A percentile compares a stretch with the other conserved stretches of the same genome.
Evolutionary conservation across 2,888 invertebrate species (phyloP).

Genomic region (Athalia rosae): DNA sequence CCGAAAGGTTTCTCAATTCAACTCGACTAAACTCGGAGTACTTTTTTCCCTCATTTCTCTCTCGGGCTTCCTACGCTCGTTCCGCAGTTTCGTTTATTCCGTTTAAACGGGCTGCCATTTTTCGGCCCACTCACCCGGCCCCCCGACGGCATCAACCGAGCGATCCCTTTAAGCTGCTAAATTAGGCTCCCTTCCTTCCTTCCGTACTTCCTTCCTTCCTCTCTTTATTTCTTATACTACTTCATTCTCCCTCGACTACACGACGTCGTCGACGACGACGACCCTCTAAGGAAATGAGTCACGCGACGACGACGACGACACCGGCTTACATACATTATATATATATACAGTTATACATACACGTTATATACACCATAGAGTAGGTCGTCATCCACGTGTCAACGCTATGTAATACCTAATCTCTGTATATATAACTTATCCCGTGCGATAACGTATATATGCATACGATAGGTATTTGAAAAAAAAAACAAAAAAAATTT

Average conservation of each 20-base stretch:
- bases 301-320: no score
- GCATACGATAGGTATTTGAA: no score
- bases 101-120: not conserved
- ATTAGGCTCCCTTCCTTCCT: constrained; percentile 14
- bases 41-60: not conserved
- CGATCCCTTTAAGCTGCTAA: constrained; percentile 32
- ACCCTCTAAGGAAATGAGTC: no score
- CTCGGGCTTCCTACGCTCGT: not conserved
- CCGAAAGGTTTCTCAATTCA: constrained; percentile 20
- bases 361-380: not conserved
- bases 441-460: no score
- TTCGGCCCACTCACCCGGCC: not conserved
- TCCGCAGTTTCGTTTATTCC: not conserved
- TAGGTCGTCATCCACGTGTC: no score
- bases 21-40: no score
- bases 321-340: not conserved
- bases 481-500: no score
- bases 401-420: no score
- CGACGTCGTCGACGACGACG: no score
- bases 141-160: not conserved
- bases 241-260: no score
- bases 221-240: not conserved
- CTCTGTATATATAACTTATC: no score
- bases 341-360: not conserved
- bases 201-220: not conserved